Percentiles rank a stretch among this genome's conserved stretches.
These are phyloP conservation scores for Rhinophrynus dorsalis DNA, from an alignment of 2,797 vertebrate species.

Conservation along the genomic window DNA sequence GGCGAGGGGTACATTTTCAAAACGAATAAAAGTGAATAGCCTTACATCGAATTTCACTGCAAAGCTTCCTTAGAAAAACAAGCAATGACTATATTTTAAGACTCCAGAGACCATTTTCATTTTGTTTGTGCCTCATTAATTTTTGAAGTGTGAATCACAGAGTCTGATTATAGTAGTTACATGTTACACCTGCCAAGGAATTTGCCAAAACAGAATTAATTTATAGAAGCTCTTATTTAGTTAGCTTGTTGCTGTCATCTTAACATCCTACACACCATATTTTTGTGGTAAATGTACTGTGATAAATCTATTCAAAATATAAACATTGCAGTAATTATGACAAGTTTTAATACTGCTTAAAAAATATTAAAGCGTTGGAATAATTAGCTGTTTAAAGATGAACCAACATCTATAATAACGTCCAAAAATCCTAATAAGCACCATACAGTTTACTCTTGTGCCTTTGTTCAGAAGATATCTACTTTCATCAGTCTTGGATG, in stretches of 20 bases:
- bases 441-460: too few relatives aligned
- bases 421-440: neutral
- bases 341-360: neutral
- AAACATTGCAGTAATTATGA: constrained; percentile 5
- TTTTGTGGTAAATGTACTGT: constrained; percentile 13
- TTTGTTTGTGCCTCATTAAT: constrained; percentile 62
- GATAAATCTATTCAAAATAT: constrained; percentile 3
- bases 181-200: constrained; percentile 52
- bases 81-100: neutral
- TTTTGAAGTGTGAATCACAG: constrained; percentile 52
- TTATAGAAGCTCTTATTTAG: constrained; percentile 18
- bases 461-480: too few relatives aligned
- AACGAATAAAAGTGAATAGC: constrained; percentile 51
- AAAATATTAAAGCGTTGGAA: neutral
- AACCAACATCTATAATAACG: neutral
- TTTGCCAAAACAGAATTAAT: constrained; percentile 48
- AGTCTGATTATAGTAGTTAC: constrained; percentile 51
- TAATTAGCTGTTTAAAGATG: neutral
- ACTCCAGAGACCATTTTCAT: constrained; percentile 48
- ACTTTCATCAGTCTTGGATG: neutral
- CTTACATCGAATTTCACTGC: constrained; percentile 44
- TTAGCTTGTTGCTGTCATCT: neutral
- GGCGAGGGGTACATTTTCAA: neutral
- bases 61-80: constrained; percentile 29
- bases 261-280: constrained; percentile 15